Base-by-base conservation (phyloP, 2,888 invertebrate genomes). In the Ceramica pisi region DNA sequence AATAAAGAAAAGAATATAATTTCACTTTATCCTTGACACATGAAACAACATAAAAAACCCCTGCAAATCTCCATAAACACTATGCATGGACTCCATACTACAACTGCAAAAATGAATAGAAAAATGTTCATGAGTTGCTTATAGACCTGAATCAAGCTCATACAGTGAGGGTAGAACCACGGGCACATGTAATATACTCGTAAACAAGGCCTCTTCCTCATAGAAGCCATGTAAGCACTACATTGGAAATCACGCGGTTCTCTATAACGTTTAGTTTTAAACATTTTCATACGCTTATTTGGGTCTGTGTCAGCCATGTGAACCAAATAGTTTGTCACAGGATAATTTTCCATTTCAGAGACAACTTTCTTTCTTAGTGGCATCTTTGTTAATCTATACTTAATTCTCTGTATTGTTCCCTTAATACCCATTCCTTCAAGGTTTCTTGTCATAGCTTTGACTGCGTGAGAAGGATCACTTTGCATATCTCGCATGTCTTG, bases 61-160 rank as follows among this genome's bases (percentile, higher is more conserved):
- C 85, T 89, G 65, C 88, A 90, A 23, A 88, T 9, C 78, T 92
- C 92, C 80, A 90, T 87, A 62, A 77, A 75, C 10, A 92, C 75
- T 64, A 93, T 90, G 76, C 91, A 92, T 14, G 93, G 92, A 77
- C 91, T 92, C 93, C 93, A 93, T 44, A 92, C 90, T n/a, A 83
- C 66, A 1, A 90, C 87, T 4, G 93, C 93, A 48, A 91, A 72
- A 55, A 92, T 56, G 60, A 91, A 92, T 21, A 93, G 66, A 21
- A 89, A 4, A 31, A 92, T 59, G 72, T 93, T 88, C 7, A 83
- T 83, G 19, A 91, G 86, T 62, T 92, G 90, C 61, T 83, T 90
- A 87, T 89, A 90, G 5, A 88, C 38, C 6, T 64, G 82, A 2
- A 92, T 51, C 46, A 91, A 68, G 70, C 84, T 85, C 7, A 92